Evolutionary conservation across 37 sponge, comb jelly and placozoan species (phyloP).

Genomic region (Tethya wilhelma): DNA sequence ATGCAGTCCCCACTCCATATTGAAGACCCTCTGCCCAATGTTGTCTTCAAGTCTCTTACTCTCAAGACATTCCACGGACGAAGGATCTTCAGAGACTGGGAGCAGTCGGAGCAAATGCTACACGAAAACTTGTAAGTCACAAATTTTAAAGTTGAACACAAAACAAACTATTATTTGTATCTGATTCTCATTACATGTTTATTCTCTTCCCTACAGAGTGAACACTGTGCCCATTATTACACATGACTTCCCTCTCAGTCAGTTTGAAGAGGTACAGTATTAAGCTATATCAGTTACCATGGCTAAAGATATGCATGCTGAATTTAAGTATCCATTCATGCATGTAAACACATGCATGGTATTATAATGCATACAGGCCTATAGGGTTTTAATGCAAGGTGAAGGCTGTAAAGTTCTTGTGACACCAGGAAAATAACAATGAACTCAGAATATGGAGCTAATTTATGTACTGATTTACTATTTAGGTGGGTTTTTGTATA

Average conservation of each 20-base stretch:
- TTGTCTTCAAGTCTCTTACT: slow-evolving; percentile 80
- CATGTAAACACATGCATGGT: too few relatives aligned
- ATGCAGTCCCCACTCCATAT: slow-evolving; percentile 73
- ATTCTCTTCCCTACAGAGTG: slow-evolving; percentile 40
- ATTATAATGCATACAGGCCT: slow-evolving; percentile 48
- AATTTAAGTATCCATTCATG: too few relatives aligned
- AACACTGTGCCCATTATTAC: slow-evolving; percentile 55
- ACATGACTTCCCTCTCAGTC: slow-evolving; percentile 73
- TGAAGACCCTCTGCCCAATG: slow-evolving; percentile 68
- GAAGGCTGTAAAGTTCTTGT: slow-evolving; percentile 77
- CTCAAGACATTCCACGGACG: slow-evolving; percentile 88
- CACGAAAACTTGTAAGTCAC: slow-evolving; percentile 7
- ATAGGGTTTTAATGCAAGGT: slow-evolving; percentile 62
- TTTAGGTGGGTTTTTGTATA: too few relatives aligned
- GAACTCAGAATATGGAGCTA: neutral
- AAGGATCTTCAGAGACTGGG: slow-evolving; percentile 91
- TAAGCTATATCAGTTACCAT: neutral
- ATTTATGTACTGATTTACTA: too few relatives aligned
- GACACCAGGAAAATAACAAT: slow-evolving; percentile 41
- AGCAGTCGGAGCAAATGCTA: slow-evolving; percentile 70
- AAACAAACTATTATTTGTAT: neutral
- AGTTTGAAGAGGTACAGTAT: slow-evolving; percentile 74
- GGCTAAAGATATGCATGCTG: neutral
- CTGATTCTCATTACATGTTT: neutral
- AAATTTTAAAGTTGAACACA: neutral